Evolutionary conservation across 2,113 vertebrate genomes (phyloP), one percentile per base, ranked within the genome.

Genomic region (Cyanoderma ruficeps): DNA sequence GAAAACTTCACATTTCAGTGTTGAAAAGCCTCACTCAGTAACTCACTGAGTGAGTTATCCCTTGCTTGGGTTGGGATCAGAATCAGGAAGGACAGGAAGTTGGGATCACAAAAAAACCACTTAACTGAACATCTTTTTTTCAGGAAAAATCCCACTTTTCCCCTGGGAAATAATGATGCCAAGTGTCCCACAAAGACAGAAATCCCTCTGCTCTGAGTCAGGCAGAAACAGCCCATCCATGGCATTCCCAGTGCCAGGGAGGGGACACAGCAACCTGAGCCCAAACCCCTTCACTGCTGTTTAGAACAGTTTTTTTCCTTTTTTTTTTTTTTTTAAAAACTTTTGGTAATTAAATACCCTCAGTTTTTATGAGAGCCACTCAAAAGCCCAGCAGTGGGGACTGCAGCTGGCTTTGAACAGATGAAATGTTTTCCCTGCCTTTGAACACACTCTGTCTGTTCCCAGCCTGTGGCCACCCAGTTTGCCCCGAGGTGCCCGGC

Each of bases 381-480:
- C 53, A 25, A 42, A 60, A 69, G 78, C 41, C 55, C 74, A 71
- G 87, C 52, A 83, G 63, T 15, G 11, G 35, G 52, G 64, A 65
- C 72, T 65, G 15, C n/a, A 80, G 49, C 61, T 64, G 64, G 5
- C 81, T 96, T 88, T 92, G 87, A 96, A 47, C 49, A 68, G 82
- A 91, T 89, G 41, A 94, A 91, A 70, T 91, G 50, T 13, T 83
- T 92, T 86, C 30, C 31, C 20, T 94, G 93, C 93, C 85, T 92
- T 83, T 94, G 93, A 96, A 92, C 83, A 47, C 46, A 0, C 70
- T 56, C 5, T 64, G 76, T 47, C 83, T 84, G 39, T 27, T 91
- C 89, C 84, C 91, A 90, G 89, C 41, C 91, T 69, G 93, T 89
- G 93, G 74, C 94, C 87, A 96, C 89, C 92, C 89, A 86, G 88